phyloP scores from a whole-genome alignment of 2,797 vertebrate species.

The Onychomys arenicola region DNA sequence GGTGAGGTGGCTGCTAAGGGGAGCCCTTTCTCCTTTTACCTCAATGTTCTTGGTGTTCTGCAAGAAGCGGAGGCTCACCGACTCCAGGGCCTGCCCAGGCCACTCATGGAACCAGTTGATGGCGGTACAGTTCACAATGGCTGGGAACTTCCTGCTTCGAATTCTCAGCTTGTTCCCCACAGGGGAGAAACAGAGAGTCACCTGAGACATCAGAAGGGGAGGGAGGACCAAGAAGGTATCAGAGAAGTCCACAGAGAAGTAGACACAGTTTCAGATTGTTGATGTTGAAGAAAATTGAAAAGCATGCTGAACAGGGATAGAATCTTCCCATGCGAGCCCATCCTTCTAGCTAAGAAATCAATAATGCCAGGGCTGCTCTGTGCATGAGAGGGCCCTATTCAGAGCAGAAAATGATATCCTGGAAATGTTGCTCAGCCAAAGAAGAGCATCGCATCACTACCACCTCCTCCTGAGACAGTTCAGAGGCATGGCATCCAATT shows the following conservation, averaged over 20 bases:
- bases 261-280: neutral
- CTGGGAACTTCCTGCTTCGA: slow-evolving; percentile 95
- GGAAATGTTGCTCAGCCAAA: neutral
- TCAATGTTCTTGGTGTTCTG: slow-evolving; percentile 90
- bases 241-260: neutral
- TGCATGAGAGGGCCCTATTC: neutral
- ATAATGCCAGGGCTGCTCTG: neutral
- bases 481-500: neutral
- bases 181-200: slow-evolving; percentile 95
- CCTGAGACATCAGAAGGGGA: slow-evolving; percentile 84
- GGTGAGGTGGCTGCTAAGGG: neutral
- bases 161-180: slow-evolving; percentile 93
- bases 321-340: neutral
- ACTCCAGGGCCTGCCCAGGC: slow-evolving; percentile 95
- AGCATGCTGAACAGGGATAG: neutral
- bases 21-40: slow-evolving; percentile 84
- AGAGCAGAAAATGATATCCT: neutral
- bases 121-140: slow-evolving; percentile 92
- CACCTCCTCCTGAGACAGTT: neutral
- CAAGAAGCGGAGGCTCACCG: slow-evolving; percentile 95
- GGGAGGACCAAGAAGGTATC: neutral
- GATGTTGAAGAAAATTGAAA: neutral
- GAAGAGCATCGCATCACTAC: rapidly evolving
- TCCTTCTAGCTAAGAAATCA: neutral
- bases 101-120: slow-evolving; percentile 98